These are phyloP conservation scores for Eurypyga helias DNA, from an alignment of 2,113 vertebrate genomes.

Conservation along the genomic window DNA sequence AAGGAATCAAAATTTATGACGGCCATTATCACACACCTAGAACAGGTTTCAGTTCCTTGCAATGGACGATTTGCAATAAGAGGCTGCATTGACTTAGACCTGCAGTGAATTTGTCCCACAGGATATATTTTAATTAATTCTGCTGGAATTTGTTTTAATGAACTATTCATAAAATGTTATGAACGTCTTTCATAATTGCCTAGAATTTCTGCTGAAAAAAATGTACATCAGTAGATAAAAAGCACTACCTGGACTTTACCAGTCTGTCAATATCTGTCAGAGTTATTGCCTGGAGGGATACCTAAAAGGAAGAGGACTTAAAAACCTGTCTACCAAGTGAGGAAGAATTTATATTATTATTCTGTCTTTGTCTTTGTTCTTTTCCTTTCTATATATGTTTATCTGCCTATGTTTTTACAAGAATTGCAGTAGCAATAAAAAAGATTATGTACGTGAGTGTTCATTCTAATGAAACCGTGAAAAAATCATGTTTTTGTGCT, in stretches of 20 bases:
- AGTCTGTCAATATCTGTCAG: slow-evolving; percentile 5
- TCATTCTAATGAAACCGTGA: neutral
- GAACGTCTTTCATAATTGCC: neutral
- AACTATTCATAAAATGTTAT: slow-evolving; percentile 27
- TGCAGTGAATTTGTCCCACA: neutral
- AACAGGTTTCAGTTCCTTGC: neutral
- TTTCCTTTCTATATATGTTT: neutral
- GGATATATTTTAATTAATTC: slow-evolving; percentile 16
- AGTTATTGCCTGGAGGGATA: neutral
- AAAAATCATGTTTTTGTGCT: neutral
- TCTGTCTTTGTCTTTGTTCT: neutral
- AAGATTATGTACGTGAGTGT: neutral
- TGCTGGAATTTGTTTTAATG: neutral
- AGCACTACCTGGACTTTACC: neutral
- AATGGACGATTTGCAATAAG: neutral
- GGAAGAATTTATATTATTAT: neutral
- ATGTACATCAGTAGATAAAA: neutral
- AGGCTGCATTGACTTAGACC: neutral
- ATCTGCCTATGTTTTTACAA: neutral
- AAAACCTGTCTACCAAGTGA: neutral
- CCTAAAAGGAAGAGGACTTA: neutral
- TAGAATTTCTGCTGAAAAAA: neutral
- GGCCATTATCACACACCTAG: neutral
- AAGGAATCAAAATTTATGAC: neutral
- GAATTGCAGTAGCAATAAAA: neutral